Evolutionary conservation across 2,797 vertebrate genomes (phyloP).

Genomic region (Graptemys geographica): DNA sequence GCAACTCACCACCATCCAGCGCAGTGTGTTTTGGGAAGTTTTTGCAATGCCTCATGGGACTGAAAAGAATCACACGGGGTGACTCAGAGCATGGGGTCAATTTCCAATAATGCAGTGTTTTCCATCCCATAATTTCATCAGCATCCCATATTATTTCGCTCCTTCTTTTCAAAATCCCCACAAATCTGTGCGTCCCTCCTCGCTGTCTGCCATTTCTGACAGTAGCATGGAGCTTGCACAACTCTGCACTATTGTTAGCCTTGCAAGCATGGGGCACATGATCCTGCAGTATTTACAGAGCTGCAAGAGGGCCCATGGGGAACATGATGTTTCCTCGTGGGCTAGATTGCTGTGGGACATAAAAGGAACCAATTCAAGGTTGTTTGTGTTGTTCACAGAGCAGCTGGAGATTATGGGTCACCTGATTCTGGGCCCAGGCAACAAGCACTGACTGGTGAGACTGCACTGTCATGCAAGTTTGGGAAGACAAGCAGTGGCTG

Average conservation of each 20-base stretch:
- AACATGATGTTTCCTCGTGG: background rate
- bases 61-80: no score
- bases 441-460: background rate
- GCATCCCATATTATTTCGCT: no score
- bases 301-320: background rate
- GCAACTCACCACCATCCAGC: no score
- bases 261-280: background rate
- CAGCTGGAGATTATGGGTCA: background rate
- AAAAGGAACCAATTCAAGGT: background rate
- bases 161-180: no score
- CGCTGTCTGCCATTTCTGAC: no score
- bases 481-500: background rate
- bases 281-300: background rate
- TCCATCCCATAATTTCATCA: no score
- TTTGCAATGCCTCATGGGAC: no score
- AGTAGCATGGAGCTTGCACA: no score
- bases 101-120: no score
- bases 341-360: background rate
- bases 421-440: background rate
- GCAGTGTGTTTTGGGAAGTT: no score
- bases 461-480: background rate
- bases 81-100: no score
- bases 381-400: background rate
- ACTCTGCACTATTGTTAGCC: background rate
- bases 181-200: no score